These are phyloP conservation scores for Agrenia bidenticulata DNA, from an alignment of 2,888 invertebrate genomes.

Conservation along the genomic window DNA sequence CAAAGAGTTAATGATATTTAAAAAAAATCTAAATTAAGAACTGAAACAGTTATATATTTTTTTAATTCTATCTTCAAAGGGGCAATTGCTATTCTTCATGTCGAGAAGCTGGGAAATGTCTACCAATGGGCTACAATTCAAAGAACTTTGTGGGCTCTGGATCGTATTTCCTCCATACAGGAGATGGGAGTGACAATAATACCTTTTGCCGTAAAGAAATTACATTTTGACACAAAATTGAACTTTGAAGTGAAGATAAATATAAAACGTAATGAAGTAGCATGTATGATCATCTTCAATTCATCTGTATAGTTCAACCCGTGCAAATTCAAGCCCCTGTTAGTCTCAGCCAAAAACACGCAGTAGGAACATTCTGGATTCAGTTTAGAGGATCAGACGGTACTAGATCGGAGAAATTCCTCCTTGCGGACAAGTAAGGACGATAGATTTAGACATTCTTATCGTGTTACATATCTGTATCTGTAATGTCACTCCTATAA, in stretches of 20 bases:
- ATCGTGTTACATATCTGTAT: no score
- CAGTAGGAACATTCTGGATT: conserved; percentile 40
- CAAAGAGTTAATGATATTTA: no score
- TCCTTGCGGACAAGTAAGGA: conserved; percentile 33
- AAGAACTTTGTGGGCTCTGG: conserved; percentile 32
- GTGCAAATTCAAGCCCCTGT: conserved; percentile 41
- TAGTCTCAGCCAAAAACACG: conserved; percentile 30
- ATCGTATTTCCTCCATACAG: conserved; percentile 45
- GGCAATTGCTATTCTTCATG: conserved; percentile 46
- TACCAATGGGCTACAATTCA: conserved; percentile 41
- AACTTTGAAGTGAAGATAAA: no score
- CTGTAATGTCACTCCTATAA: background rate
- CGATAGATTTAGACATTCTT: no score
- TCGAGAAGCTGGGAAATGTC: conserved; percentile 35
- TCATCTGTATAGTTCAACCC: conserved; percentile 42
- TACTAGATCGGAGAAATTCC: conserved; percentile 30
- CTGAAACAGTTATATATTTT: background rate
- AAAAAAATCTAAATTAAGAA: no score
- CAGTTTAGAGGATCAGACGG: conserved; percentile 36
- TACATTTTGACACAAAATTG: no score
- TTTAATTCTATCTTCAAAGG: no score
- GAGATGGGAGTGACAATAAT: conserved; percentile 30
- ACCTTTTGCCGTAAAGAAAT: conserved; percentile 45
- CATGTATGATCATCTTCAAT: no score
- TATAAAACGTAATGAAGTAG: no score